A percentile compares a stretch with the other conserved stretches of the same genome.
These are phyloP conservation scores for Zaprionus taronus DNA, from an alignment of 1,140 invertebrate species.

Conservation along the genomic window DNA sequence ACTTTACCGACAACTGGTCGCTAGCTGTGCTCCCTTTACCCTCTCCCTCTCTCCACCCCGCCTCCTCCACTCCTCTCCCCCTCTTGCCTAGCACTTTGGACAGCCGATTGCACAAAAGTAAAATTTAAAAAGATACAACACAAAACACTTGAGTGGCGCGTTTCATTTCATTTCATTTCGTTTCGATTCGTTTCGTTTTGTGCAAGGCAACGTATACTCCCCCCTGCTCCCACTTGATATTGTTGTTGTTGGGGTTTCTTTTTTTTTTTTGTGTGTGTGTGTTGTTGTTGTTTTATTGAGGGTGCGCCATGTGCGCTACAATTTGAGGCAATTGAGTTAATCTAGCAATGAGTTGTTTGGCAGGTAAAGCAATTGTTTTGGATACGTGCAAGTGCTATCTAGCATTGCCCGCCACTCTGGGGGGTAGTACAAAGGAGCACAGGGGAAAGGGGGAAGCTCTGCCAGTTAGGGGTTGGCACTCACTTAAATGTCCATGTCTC, in stretches of 20 bases:
- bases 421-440: not conserved
- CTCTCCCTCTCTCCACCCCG: not conserved
- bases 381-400: constrained; percentile 60
- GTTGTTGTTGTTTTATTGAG: constrained; percentile 15
- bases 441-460: not conserved
- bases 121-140: constrained; percentile 79
- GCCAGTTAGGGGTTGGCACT: constrained; percentile 37
- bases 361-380: constrained; percentile 72
- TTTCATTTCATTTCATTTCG: constrained; percentile 39
- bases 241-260: constrained; percentile 21
- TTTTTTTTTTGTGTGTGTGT: constrained; percentile 20
- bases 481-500: constrained; percentile 40
- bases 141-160: constrained; percentile 62
- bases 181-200: constrained; percentile 34
- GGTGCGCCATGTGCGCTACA: constrained; percentile 63
- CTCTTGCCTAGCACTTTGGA: not conserved
- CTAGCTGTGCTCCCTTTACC: not conserved
- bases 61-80: not conserved
- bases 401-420: constrained; percentile 14
- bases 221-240: not conserved
- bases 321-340: constrained; percentile 76
- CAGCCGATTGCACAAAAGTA: constrained; percentile 61
- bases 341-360: constrained; percentile 74
- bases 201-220: constrained; percentile 1
- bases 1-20: constrained; percentile 30